Base-by-base conservation (phyloP, 2,888 invertebrate species). In the Phalera bucephala region DNA sequence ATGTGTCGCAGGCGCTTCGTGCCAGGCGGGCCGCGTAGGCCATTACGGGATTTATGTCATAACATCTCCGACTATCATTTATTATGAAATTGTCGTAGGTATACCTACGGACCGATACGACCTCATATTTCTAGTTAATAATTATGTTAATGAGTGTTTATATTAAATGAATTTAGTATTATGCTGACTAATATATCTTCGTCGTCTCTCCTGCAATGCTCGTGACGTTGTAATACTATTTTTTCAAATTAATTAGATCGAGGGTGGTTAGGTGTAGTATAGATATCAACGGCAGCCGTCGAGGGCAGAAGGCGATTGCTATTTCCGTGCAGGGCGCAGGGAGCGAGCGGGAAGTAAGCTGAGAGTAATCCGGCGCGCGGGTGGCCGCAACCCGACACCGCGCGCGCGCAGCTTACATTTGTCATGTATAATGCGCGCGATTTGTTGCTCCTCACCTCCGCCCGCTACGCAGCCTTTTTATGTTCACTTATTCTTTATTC, bases 391-490 rank as follows among this genome's bases (percentile, higher is more conserved):
- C 75, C 72, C 73, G 73, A 87, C 88, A 88, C 86, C 82, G 77
- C 74, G 71, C 64, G 70, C 80, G 80, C 78, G 70, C 78, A 69
- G 75, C 81, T 84, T 82, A 86, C 88, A 88, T 89, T 89, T 89
- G 89, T 89, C 89, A 88, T 88, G 85, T 83, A 84, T 86, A 87
- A 89, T 88, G 85, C 87, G 77, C 77, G 86, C 88, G 87, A 89
- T 89, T 89, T 89, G 88, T 88, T 87, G 87, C 79, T 80, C 78
- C 78, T 81, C 82, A 77, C 73, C 71, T 76, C 67, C 22, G 13
- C 51, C 55, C 54, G 68, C 68, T 64, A 61, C 64, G 51, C 64
- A 71, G 63, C 72, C 77, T 83, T 82, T 85, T 86, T 86, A 84
- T 82, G 74, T 64, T 73, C 72, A 67, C 76, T 79, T 80, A 82